Evolutionary conservation across 2,888 invertebrate species (phyloP), one percentile per base, ranked within the genome.

Genomic region (Stegophylla sp.): DNA sequence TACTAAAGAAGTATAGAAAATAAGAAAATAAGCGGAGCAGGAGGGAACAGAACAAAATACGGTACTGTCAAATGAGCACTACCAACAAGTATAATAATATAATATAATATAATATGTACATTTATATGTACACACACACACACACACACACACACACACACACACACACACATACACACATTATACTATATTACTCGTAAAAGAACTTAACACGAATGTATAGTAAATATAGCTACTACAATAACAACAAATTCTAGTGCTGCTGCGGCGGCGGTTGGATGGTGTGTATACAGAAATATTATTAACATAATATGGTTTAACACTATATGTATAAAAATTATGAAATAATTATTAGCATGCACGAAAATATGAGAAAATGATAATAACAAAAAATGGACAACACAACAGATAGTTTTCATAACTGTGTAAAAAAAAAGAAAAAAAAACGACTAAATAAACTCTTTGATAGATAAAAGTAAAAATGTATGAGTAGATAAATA

Each of bases 191-290:
- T 17, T 53, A 53, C 53, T 53, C 53, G 53, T 53, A 53, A 53
- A 51, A 56, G 20, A 20, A 56, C 26, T n/a, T 9, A 45, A 66
- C 15, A 45, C 3, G 43, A 66, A 66, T 17, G 5, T 67, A 45
- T 45, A 45, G 12, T 20, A 45, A 64, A 61, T 45, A 67, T 43
- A 67, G 45, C 26, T 67, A 67, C 53, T 23, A 59, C 26, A 56
- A 67, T 59, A 59, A 77, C 43, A 77, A 67, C 23, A 61, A 26
- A 53, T 53, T 77, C 77, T 77, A 77, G 77, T 69, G 77, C 69
- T 69, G 77, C 77, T 77, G 77, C 77, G 45, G 69, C 59, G 77
- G 69, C 53, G 77, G 20, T 48, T 61, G 73, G 43, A 61, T 45
- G 45, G 26, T 43, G 43, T 63, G 43, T 48, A 23, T 34, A 56